Base-by-base conservation (phyloP, 2,888 invertebrate species). In the Hirtodrosophila confusa region DNA sequence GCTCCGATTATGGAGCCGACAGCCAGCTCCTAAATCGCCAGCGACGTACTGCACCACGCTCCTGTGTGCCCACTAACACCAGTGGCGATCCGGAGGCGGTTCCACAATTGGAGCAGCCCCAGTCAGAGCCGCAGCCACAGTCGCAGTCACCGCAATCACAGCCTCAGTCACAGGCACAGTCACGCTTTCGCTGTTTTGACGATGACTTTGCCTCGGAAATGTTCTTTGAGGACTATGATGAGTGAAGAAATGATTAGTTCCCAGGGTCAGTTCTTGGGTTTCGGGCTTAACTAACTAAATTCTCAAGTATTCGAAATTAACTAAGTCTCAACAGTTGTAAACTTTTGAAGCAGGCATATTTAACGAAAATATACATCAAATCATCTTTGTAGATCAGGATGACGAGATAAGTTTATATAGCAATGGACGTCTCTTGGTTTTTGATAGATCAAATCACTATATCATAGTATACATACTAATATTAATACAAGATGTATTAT, bases 171-270 rank as follows among this genome's bases (percentile, higher is more conserved):
- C 33, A 49, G 5, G 2, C 39, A 4, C 45, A 55, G 17, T 1
- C 6, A 1, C 56, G 60, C 3, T 78, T 11, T 61, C 74, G 66
- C n/a, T 49, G 54, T 33, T 66, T 85, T 12, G 66, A 67, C 8
- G 83, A 82, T 27, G 73, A 83, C 29, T 87, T 83, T 17, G 50
- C 75, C 23, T 66, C 62, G 4, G 61, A 79, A 3, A 43, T 75
- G 44, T 69, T 47, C n/a, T 75, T 69, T 23, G 75, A 78, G 24
- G 51, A 63, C 3, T 53, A 48, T 6, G 78, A 62, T 1, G 77
- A 73, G 6, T 73, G 35, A 54, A 1, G 6, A 6, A 36, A 6
- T 24, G 2, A 0, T 12, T 12, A 9, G 10, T n/a, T n/a, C 31
- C 3, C 7, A 36, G 29, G 45, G n/a, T 62, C 35, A 17, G 29